Conservation (phyloP, 2,888 invertebrate species). For the Tipula vernalis region DNA sequence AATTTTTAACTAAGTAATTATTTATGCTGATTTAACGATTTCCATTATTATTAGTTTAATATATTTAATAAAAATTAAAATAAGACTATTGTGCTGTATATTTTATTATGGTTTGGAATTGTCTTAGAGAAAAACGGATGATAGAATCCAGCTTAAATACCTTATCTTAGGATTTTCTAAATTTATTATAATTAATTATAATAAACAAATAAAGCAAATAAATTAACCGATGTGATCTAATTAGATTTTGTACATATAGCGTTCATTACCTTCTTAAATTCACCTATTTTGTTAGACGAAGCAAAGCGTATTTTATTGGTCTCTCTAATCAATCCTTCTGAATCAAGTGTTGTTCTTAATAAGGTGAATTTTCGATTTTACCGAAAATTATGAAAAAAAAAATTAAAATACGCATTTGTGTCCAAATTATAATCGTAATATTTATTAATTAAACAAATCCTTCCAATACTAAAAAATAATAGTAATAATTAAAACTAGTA, state of each 20-base stretch:
- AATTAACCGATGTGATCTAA: slow-evolving; percentile 4
- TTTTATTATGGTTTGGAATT: background rate
- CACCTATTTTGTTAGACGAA: background rate
- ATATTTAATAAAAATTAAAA: background rate
- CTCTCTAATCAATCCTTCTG: background rate
- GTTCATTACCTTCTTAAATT: background rate
- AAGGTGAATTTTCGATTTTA: background rate
- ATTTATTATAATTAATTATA: background rate
- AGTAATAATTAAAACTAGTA: background rate
- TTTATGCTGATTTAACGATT: background rate
- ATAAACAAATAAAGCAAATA: background rate
- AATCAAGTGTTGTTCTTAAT: background rate
- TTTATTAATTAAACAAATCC: background rate
- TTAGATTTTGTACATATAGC: background rate
- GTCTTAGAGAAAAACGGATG: background rate
- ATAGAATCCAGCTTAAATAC: background rate
- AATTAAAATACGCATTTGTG: background rate
- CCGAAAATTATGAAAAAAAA: background rate
- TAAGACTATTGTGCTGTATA: background rate
- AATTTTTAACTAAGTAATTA: background rate
- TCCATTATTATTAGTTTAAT: background rate
- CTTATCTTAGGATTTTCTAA: background rate
- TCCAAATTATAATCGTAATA: background rate
- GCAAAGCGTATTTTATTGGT: background rate
- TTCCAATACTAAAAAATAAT: background rate